phyloP scores from a whole-genome alignment of 2,113 vertebrate species.

The Paramormyrops kingsleyae region DNA sequence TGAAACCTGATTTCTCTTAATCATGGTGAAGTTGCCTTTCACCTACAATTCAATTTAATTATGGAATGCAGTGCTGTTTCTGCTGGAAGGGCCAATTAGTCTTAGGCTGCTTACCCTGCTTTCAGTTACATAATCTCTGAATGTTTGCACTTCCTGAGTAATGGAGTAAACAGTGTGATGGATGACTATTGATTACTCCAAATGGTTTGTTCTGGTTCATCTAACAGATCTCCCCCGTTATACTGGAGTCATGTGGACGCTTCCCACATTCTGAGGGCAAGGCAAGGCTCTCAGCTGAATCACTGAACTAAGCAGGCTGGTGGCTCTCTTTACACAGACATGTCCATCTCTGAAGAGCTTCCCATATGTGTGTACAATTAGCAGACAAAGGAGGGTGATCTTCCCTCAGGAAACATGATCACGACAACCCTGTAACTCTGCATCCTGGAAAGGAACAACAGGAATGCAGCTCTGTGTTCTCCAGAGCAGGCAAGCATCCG shows the following conservation, averaged over 20 bases:
- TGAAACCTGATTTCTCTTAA: neutral
- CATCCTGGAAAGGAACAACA: neutral
- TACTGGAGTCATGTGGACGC: neutral
- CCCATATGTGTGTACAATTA: neutral
- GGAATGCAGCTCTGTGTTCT: neutral
- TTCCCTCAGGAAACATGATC: neutral
- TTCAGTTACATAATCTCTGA: conserved; percentile 24
- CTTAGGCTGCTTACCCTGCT: neutral
- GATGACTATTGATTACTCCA: neutral
- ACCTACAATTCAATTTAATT: neutral
- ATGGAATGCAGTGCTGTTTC: neutral
- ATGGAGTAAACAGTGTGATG: conserved; percentile 1
- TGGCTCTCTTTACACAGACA: neutral
- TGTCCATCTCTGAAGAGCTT: too few relatives aligned
- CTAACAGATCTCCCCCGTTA: neutral
- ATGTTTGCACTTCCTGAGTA: conserved; percentile 18
- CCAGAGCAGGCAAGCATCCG: neutral
- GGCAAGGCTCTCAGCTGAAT: neutral
- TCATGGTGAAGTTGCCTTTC: neutral
- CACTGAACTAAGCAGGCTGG: neutral
- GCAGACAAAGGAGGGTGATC: neutral
- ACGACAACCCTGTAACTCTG: neutral
- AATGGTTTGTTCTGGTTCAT: conserved; percentile 18
- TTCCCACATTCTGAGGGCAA: neutral
- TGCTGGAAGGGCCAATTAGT: neutral